Conservation (phyloP, 2,113 vertebrate genomes). For the Strix uralensis region DNA sequence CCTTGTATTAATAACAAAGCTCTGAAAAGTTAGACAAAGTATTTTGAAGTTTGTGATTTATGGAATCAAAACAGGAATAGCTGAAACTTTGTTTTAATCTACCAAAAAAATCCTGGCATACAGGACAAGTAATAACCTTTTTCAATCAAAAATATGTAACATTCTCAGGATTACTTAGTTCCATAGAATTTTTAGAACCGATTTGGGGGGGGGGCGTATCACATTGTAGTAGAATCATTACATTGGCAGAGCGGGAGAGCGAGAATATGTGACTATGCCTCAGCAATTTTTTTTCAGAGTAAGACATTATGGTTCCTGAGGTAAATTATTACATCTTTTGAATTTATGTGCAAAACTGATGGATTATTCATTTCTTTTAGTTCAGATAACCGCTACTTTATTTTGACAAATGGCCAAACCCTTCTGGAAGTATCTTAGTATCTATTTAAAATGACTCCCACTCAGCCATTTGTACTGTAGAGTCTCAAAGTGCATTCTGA, state of each 20-base stretch:
- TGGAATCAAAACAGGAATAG: background rate
- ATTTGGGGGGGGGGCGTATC: background rate
- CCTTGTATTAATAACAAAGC: background rate
- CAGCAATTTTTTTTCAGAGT: background rate
- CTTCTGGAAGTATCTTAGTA: background rate
- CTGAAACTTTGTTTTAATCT: background rate
- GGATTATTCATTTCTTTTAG: background rate
- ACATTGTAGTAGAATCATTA: background rate
- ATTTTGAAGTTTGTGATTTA: background rate
- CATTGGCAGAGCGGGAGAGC: background rate
- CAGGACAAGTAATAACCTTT: background rate
- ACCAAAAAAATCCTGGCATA: background rate
- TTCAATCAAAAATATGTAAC: background rate
- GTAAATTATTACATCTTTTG: background rate
- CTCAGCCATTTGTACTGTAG: background rate
- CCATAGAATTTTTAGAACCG: background rate
- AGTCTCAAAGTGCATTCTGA: background rate
- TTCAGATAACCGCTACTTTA: background rate
- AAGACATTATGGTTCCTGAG: background rate
- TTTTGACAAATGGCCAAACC: background rate
- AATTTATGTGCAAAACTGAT: background rate
- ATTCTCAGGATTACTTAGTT: background rate
- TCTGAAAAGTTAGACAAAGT: background rate
- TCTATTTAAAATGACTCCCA: background rate
- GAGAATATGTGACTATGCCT: background rate